Conservation (phyloP, 2,888 invertebrate species). For the Amblyjoppa fuscipennis region DNA sequence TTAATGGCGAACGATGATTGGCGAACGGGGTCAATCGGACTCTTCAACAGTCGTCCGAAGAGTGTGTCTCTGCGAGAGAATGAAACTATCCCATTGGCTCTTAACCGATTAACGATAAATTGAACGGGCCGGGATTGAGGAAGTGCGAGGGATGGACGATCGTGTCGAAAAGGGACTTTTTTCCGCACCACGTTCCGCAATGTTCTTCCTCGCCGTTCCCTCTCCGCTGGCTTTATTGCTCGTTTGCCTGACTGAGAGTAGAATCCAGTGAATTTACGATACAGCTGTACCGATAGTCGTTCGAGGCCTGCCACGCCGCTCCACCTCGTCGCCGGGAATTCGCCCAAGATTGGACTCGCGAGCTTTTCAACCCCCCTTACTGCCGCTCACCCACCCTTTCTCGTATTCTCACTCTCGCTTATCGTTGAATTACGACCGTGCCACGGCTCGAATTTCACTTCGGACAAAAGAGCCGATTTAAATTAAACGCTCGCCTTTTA, state of each 20-base stretch:
- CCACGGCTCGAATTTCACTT: conserved; percentile 73
- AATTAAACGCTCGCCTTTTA: conserved; percentile 73
- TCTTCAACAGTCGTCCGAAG: conserved; percentile 41
- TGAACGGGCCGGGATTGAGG: conserved; percentile 12
- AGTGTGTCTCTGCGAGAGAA: conserved; percentile 41
- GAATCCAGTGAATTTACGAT: conserved; percentile 70
- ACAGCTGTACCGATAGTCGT: conserved; percentile 67
- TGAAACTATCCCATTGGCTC: conserved; percentile 34
- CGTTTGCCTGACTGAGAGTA: conserved; percentile 47
- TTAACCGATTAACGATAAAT: conserved; percentile 60
- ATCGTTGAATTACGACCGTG: conserved; percentile 76
- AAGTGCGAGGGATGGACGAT: conserved; percentile 3
- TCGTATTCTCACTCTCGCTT: conserved; percentile 62
- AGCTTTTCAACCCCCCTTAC: conserved; percentile 40
- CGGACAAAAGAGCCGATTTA: conserved; percentile 75
- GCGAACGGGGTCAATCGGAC: conserved; percentile 43
- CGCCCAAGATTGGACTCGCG: conserved; percentile 70
- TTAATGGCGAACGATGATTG: conserved; percentile 5
- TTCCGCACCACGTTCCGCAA: conserved; percentile 38
- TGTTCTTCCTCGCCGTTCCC: conserved; percentile 29
- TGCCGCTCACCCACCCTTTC: background rate
- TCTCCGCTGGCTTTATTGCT: conserved; percentile 14
- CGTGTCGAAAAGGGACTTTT: conserved; percentile 18
- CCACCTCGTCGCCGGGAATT: conserved; percentile 57
- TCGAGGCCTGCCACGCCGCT: conserved; percentile 30